Evolutionary conservation across 2,113 vertebrate genomes (phyloP), one percentile per base, ranked within the genome.

Genomic region (Pelobates fuscus): DNA sequence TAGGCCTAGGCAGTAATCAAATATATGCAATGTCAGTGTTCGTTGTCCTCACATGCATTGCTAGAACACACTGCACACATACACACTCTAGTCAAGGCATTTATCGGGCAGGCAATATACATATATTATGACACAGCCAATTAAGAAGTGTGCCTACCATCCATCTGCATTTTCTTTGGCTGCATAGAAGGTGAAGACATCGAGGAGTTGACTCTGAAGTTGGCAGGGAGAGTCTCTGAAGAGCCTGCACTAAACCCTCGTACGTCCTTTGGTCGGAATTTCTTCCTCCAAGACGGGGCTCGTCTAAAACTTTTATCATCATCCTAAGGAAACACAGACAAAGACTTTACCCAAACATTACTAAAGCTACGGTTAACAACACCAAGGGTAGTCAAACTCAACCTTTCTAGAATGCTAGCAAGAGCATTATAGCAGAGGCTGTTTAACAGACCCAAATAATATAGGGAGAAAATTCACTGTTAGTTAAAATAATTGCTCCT

Each of bases 201-300:
- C 0, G 91, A 92, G 67, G 91, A 83, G 62, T 92, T 93, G 82
- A 98, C 94, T 83, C 96, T 87, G 88, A 99, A 99, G 84, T 96
- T 98, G 44, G 95, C 94, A 12, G 96, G 97, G 30, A 99, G 93
- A 0, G 96, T 98, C 76, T 99, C 97, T 7, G 96, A 92, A 18
- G 92, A 93, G 5, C 96, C 95, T 75, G 94, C 80, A 17, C 93
- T 88, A 83, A 92, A 74, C 68, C 95, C 96, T 67, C 95, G 89
- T 71, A 96, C 84, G 73, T 99, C 97, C 92, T 98, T 99, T 86
- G 97, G 97, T 83, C 97, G 87, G 58, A 99, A 98, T 82, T 98
- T 98, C 83, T 98, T 99, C 77, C 97, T 94, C 97, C 97, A 99
- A 2, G 97, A 98, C 23, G 97, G 97, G 58, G 96, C 95, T 37